Evolutionary conservation across 2,888 invertebrate species (phyloP).

Genomic region (Hydraecia micacea): DNA sequence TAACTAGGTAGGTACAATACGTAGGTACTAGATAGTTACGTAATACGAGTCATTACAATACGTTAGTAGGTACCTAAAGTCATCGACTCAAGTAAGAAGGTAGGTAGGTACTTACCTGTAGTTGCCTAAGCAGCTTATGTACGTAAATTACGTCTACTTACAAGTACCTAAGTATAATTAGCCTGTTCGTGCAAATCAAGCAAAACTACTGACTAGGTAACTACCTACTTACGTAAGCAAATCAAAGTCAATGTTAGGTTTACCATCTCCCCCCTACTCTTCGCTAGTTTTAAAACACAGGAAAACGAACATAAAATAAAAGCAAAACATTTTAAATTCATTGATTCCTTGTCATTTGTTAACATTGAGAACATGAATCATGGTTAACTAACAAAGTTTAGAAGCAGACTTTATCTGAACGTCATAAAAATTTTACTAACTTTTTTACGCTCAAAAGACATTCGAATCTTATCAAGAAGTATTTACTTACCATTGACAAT

Average conservation of each 20-base stretch:
- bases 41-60: not conserved
- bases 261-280: not conserved
- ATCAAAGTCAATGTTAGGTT: constrained; percentile 22
- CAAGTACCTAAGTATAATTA: constrained; percentile 21
- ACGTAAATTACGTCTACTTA: constrained; percentile 17
- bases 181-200: constrained; percentile 22
- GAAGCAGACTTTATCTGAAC: not conserved
- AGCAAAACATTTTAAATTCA: not conserved
- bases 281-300: not conserved
- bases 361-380: not conserved
- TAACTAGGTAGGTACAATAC: not conserved
- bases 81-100: not conserved
- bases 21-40: not conserved
- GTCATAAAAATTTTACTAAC: constrained; percentile 2
- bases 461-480: constrained; percentile 33
- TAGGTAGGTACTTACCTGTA: not conserved
- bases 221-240: constrained; percentile 3
- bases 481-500: constrained; percentile 84
- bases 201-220: constrained; percentile 1
- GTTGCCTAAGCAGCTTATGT: not conserved
- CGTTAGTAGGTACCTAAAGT: too few species aligned
- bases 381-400: not conserved
- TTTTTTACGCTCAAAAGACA: not conserved
- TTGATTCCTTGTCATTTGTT: constrained; percentile 4
- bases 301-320: not conserved